Evolutionary conservation across 2,797 vertebrate species (phyloP), one percentile per base, ranked within the genome.

Genomic region (Crenuchus spilurus): DNA sequence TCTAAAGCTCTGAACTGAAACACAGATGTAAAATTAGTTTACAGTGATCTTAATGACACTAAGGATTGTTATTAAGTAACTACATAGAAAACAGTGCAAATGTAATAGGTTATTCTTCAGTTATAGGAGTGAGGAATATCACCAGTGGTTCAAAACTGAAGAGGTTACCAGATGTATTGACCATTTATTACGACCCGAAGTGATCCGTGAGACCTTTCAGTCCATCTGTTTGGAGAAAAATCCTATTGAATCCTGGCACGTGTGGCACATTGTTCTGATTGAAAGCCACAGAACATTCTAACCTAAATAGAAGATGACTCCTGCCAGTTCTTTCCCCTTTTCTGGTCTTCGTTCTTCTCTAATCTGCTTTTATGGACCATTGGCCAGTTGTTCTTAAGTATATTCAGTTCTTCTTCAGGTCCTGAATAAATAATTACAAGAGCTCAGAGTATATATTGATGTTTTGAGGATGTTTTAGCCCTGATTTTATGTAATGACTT

Each of bases 401-500:
- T 46, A 46, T 18, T 3, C 9, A 20, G 18, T 64, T 18, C 7
- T 24, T 11, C 26, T 37, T 10, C 42, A 13, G 8, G 31, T 14
- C 69, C 42, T 35, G 48, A 61, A 28, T 10, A 1, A 11, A 8
- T 30, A 28, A 44, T 20, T 44, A 26, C 28, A 42, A 14, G 33
- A 8, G 33, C 26, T 49, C 33, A 13, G 35, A 44, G 61, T 51
- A 48, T 64, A 28, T 52, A 58, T 7, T 20, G 54, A 54, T 61
- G 24, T 58, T 76, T 54, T 46, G 20, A 71, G 20, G 24, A 42
- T 67, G 63, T 62, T 52, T 52, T 28, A 24, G n/a, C 28, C 18
- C 39, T 35, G 62, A 42, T 42, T 80, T 77, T 74, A 74, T 70
- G 33, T 70, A 80, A 70, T 70, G 54, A 20, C n/a, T 41, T 78